A percentile compares a stretch with the other conserved stretches of the same genome.
phyloP scores from a whole-genome alignment of 1,140 invertebrate genomes.

The Meteorus sp. region DNA sequence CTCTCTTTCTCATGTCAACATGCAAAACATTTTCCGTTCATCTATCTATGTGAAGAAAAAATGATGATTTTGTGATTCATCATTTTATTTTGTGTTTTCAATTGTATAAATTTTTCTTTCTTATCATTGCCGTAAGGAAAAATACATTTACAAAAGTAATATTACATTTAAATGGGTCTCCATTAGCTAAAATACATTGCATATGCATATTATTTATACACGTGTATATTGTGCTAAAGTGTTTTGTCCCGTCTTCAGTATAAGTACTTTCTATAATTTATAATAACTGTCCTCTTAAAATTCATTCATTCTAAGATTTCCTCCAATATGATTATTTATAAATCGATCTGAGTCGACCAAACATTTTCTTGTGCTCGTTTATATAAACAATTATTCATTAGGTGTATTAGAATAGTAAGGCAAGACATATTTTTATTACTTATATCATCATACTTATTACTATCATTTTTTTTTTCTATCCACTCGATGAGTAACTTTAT shows the following conservation, averaged over 20 bases:
- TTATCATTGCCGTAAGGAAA: conserved; percentile 15
- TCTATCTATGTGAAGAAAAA: too few relatives aligned
- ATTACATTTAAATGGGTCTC: conserved; percentile 10
- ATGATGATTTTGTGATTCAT: neutral
- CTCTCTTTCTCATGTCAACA: too few relatives aligned
- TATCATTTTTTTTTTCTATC: conserved; percentile 20
- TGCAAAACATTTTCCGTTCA: too few relatives aligned
- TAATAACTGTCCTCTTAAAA: neutral
- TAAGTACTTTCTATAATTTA: neutral
- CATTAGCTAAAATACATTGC: conserved; percentile 20
- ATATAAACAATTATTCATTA: too few relatives aligned
- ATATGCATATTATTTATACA: conserved; percentile 23
- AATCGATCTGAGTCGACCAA: too few relatives aligned
- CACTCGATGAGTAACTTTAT: conserved; percentile 28
- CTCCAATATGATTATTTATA: too few relatives aligned
- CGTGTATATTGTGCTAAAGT: neutral
- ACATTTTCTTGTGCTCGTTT: too few relatives aligned
- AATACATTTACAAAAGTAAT: conserved; percentile 36
- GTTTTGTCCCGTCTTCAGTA: neutral
- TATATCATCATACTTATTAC: too few relatives aligned
- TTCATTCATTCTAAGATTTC: too few relatives aligned
- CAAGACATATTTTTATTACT: conserved; percentile 29
- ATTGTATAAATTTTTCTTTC: conserved; percentile 8
- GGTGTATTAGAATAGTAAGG: conserved; percentile 36
- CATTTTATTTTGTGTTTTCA: neutral